A percentile compares a stretch with the other conserved stretches of the same genome.
These are phyloP conservation scores for Chionomys nivalis DNA, from an alignment of 2,113 vertebrate species.

Conservation along the genomic window DNA sequence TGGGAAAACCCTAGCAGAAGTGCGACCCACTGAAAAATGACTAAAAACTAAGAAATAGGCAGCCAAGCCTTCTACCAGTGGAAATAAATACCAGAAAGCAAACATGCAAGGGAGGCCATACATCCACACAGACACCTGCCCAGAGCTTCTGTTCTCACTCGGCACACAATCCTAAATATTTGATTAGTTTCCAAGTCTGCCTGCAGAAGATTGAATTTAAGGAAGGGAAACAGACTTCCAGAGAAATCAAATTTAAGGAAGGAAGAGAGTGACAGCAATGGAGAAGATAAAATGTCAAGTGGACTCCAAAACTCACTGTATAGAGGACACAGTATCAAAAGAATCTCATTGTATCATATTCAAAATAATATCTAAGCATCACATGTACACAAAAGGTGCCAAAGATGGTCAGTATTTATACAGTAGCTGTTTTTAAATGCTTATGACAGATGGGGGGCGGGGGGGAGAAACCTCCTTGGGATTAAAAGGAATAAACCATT, in stretches of 20 bases:
- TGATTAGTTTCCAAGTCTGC: neutral
- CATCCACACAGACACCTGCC: neutral
- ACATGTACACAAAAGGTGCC: neutral
- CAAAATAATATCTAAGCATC: neutral
- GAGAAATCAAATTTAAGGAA: neutral
- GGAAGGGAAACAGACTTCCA: neutral
- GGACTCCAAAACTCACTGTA: neutral
- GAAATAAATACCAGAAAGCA: conserved; percentile 28
- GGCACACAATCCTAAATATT: neutral
- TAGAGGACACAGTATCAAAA: neutral
- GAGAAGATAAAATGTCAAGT: neutral
- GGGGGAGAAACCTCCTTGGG: neutral
- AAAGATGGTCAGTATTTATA: neutral
- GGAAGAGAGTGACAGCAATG: neutral
- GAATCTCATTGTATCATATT: neutral
- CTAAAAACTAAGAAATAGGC: neutral
- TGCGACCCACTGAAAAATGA: conserved; percentile 3
- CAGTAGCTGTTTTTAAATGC: neutral
- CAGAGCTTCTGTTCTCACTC: neutral
- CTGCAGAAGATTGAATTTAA: neutral
- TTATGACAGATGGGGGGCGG: neutral
- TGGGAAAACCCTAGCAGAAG: conserved; percentile 12
- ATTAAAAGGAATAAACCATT: conserved; percentile 39
- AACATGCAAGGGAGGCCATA: neutral
- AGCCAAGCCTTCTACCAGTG: neutral